phyloP scores from a whole-genome alignment of 2,888 invertebrate species.

The Perizoma flavofasciatum region DNA sequence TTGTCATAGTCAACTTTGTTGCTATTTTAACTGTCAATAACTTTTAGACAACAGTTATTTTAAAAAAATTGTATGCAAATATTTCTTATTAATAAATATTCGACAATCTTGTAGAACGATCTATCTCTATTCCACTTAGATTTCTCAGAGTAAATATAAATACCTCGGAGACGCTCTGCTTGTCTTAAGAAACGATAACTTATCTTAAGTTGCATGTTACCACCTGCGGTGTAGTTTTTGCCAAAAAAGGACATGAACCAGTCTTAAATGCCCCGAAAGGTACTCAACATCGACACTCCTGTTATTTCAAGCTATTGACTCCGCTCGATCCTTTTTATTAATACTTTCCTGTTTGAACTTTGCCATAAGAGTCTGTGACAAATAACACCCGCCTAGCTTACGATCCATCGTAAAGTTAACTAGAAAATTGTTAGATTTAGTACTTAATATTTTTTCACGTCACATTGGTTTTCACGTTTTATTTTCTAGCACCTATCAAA shows the following conservation, averaged over 20 bases:
- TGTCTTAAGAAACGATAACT: slow-evolving; percentile 26
- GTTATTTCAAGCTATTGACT: slow-evolving; percentile 65
- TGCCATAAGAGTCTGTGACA: slow-evolving; percentile 57
- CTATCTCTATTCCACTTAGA: slow-evolving; percentile 20
- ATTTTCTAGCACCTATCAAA: slow-evolving; percentile 26
- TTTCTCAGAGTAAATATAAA: slow-evolving; percentile 27
- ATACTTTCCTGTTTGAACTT: slow-evolving; percentile 61
- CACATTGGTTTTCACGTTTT: slow-evolving; percentile 19
- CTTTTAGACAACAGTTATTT: too few relatives aligned
- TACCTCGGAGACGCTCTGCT: slow-evolving; percentile 22
- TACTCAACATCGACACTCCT: slow-evolving; percentile 50
- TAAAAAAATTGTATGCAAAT: too few relatives aligned
- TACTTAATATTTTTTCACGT: slow-evolving; percentile 52
- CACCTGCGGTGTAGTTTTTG: slow-evolving; percentile 31
- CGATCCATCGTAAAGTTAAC: slow-evolving; percentile 53
- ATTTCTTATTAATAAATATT: too few relatives aligned
- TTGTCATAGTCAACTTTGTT: too few relatives aligned
- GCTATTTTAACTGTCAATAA: too few relatives aligned
- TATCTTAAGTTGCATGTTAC: slow-evolving; percentile 31
- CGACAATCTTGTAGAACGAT: slow-evolving; percentile 11
- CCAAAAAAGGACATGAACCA: slow-evolving; percentile 27
- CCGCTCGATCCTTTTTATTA: slow-evolving; percentile 57
- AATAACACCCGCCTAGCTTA: slow-evolving; percentile 57
- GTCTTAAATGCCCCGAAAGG: slow-evolving; percentile 22
- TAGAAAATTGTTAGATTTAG: slow-evolving; percentile 55